Evolutionary conservation across 2,113 vertebrate genomes (phyloP).

Genomic region (Tretioscincus oriximinensis): DNA sequence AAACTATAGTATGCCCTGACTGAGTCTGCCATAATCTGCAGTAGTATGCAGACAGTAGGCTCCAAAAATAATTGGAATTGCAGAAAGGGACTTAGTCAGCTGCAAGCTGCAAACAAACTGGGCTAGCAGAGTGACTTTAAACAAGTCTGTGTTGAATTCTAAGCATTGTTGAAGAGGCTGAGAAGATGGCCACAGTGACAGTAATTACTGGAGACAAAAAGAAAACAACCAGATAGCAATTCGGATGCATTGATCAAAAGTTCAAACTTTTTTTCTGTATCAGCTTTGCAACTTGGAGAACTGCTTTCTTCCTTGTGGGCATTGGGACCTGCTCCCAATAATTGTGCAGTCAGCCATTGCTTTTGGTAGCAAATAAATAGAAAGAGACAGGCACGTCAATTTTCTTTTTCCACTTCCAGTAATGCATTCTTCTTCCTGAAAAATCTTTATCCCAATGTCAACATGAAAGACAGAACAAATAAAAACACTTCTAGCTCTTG

Average conservation of each 20-base stretch:
- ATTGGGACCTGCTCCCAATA: background rate
- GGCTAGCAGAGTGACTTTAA: background rate
- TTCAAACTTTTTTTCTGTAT: slow-evolving; percentile 1
- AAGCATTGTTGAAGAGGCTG: background rate
- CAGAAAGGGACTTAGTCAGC: background rate
- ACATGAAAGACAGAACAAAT: background rate
- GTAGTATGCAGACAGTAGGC: too few species aligned
- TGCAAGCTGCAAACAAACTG: background rate
- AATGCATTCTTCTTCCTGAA: slow-evolving; percentile 2
- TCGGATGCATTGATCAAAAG: background rate
- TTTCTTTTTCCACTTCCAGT: slow-evolving; percentile 8
- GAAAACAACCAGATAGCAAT: background rate
- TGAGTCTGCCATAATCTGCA: too few species aligned
- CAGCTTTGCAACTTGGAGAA: background rate
- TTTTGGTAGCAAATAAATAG: background rate
- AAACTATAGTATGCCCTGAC: too few species aligned
- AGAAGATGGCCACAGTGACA: background rate
- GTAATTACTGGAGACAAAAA: background rate
- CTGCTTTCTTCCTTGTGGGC: slow-evolving; percentile 1
- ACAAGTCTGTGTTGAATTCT: background rate
- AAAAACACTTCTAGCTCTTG: background rate
- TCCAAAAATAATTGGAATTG: too few species aligned
- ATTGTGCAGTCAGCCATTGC: background rate
- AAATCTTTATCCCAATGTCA: background rate
- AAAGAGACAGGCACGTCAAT: background rate